Conservation (phyloP, 1,140 invertebrate genomes). For the Pseudomyrmex flavicornis region DNA sequence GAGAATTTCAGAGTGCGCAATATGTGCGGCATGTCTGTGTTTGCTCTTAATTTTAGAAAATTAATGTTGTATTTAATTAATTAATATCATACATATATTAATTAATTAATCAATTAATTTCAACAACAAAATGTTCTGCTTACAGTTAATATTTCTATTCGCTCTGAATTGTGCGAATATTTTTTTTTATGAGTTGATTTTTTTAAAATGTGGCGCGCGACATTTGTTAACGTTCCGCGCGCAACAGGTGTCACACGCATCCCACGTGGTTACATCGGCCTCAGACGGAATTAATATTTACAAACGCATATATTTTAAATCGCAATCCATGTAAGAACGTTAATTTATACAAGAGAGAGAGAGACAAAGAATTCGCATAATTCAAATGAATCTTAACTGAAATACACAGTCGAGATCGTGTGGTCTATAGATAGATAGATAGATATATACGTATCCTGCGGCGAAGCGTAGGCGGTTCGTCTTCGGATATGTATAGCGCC, state of each 20-base stretch:
- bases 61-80: too few species aligned
- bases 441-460: not conserved
- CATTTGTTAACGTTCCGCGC: conserved; percentile 15
- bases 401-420: not conserved
- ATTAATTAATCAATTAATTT: too few species aligned
- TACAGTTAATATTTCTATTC: too few species aligned
- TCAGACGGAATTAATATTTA: conserved; percentile 12
- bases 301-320: not conserved
- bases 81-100: too few species aligned
- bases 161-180: too few species aligned
- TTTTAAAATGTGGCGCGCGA: not conserved
- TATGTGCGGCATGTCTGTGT: too few species aligned
- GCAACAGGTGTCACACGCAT: conserved; percentile 52
- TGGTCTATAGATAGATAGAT: not conserved
- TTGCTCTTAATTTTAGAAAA: too few species aligned
- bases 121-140: too few species aligned
- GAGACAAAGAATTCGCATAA: not conserved
- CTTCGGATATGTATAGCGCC: not conserved
- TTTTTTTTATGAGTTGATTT: too few species aligned
- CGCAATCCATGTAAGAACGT: not conserved
- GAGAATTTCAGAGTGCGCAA: too few species aligned
- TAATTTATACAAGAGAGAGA: too few species aligned
- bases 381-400: not conserved
- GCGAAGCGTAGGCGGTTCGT: not conserved
- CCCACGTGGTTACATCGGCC: conserved; percentile 40